These are phyloP conservation scores for Tyto alba DNA, from an alignment of 2,113 vertebrate genomes.

Conservation along the genomic window DNA sequence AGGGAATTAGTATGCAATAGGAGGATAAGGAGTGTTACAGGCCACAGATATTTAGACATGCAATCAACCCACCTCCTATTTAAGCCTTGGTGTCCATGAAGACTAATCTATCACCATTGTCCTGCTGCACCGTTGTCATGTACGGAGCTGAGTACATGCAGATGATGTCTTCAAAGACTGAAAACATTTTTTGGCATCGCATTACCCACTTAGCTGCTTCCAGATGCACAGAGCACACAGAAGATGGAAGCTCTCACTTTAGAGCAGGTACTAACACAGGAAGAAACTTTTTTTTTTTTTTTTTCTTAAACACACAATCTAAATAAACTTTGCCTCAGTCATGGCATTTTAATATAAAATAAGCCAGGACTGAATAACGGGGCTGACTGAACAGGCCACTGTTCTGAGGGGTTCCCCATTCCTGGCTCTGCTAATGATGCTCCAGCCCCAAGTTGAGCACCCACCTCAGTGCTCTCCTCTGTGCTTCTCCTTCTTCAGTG, in stretches of 20 bases:
- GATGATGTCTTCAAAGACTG: background rate
- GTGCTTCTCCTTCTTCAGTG: background rate
- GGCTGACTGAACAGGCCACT: background rate
- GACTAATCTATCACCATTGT: background rate
- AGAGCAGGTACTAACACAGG: background rate
- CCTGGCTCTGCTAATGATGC: background rate
- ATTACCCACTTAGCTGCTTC: background rate
- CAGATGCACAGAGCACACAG: fast-evolving
- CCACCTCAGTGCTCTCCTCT: background rate
- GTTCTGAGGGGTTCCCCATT: fast-evolving
- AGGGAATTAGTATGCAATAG: background rate
- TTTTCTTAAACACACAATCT: background rate
- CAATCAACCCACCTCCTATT: background rate
- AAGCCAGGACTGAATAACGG: background rate
- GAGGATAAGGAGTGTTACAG: background rate
- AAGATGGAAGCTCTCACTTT: background rate
- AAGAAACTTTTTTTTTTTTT: background rate
- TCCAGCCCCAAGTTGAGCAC: background rate
- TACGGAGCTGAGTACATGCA: background rate
- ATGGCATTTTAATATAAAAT: background rate
- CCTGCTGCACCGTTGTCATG: background rate
- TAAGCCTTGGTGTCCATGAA: background rate
- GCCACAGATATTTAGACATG: fast-evolving
- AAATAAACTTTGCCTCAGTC: background rate
- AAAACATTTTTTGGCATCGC: background rate